Base-by-base conservation (phyloP, 2,113 vertebrate species). In the Cyprichromis sp. region DNA sequence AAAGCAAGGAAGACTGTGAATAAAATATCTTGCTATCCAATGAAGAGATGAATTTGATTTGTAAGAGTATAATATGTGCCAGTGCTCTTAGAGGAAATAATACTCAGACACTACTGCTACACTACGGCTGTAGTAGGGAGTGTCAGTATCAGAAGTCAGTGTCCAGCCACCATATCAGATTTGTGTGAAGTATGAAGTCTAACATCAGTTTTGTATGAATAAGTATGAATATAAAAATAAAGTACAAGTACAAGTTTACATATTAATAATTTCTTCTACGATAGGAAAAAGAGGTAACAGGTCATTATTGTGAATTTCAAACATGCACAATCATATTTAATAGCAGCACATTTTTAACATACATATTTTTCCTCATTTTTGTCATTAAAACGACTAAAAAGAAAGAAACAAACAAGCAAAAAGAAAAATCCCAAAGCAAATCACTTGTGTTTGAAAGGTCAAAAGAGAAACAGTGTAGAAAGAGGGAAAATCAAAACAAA, bases 391-490 rank as follows among this genome's bases (percentile, higher is more conserved):
- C 1, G 0, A 29, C 42, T 47, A 47, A 26, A 76, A 47, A 47
- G 40, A 31, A 78, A 50, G 0, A 66, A 42, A 38, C 0, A 68
- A 68, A 68, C 3, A 68, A 71, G 16, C n/a, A 71, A 42, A 42
- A 71, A 71, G 5, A 71, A 24, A 71, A 71, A 71, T 14, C 34
- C 36, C 34, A 71, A 40, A 24, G 14, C 13, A 45, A 82, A 45
- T 29, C 26, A n/a, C 19, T 24, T 17, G 12, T 47, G 59, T 87
- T 81, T 86, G 59, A 89, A 88, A 91, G 61, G 81, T 83, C 16
- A 78, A 86, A 88, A 73, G 50, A 42, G 55, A 90, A 90, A 84
- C 4, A 86, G 83, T 61, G 40, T 21, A 84, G 92, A 91, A 8
- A 91, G 53, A 90, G 63, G 80, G 19, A 14, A 17, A 76, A 63